These are phyloP conservation scores for Polylopha cassiicola DNA, from an alignment of 2,888 invertebrate genomes.

Conservation along the genomic window DNA sequence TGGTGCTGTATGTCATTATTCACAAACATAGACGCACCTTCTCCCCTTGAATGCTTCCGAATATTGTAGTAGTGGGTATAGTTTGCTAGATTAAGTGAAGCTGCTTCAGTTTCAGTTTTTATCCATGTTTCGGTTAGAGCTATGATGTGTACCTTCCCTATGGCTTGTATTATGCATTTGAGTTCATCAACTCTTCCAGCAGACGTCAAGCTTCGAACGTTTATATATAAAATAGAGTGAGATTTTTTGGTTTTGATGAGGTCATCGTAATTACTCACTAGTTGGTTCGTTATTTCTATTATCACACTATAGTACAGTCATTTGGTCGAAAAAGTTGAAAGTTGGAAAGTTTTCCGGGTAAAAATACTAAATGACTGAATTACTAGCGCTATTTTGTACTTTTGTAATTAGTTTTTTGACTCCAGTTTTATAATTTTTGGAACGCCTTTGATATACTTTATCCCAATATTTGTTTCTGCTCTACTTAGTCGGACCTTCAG, in stretches of 20 bases:
- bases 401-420: no score
- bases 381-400: no score
- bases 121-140: neutral
- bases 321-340: no score
- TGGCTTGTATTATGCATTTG: neutral
- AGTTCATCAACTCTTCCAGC: neutral
- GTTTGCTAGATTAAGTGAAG: neutral
- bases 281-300: neutral
- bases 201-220: neutral
- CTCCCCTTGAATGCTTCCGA: neutral
- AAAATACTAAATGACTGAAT: no score
- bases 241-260: neutral
- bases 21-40: neutral
- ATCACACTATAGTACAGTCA: no score
- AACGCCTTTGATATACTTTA: no score
- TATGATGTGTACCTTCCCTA: slow-evolving; percentile 1
- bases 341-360: no score
- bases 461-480: no score
- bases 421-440: no score
- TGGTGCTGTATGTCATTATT: neutral
- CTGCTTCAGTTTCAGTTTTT: neutral
- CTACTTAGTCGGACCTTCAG: no score
- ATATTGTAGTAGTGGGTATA: slow-evolving; percentile 1
- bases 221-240: neutral
- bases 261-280: neutral